These are phyloP conservation scores for Pyrochroa serraticornis DNA, from an alignment of 2,888 invertebrate species.

Conservation along the genomic window DNA sequence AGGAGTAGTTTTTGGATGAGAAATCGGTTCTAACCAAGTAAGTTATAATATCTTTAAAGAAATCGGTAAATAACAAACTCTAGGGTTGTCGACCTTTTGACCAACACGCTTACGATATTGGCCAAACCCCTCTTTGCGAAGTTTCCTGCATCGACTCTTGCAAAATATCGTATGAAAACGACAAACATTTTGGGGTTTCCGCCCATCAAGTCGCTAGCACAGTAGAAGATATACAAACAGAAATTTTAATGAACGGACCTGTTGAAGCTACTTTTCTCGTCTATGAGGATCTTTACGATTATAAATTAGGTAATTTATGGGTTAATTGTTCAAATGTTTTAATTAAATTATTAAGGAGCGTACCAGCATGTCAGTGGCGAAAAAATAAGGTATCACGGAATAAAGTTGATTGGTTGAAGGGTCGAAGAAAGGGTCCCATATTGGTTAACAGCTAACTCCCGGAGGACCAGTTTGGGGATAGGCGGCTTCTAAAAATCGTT, in stretches of 20 bases:
- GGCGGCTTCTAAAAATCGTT: slow-evolving; percentile 87
- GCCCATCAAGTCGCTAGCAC: slow-evolving; percentile 67
- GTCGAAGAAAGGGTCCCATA: slow-evolving; percentile 77
- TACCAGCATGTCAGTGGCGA: slow-evolving; percentile 77
- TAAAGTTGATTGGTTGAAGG: slow-evolving; percentile 90
- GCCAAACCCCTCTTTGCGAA: slow-evolving; percentile 83
- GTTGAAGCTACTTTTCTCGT: slow-evolving; percentile 90
- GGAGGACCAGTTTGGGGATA: slow-evolving; percentile 93
- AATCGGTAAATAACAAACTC: slow-evolving; percentile 25
- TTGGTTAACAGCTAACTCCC: slow-evolving; percentile 92
- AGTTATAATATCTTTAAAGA: neutral
- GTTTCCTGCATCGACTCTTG: slow-evolving; percentile 75
- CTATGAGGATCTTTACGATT: slow-evolving; percentile 81
- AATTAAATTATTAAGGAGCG: slow-evolving; percentile 61
- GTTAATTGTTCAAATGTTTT: slow-evolving; percentile 3
- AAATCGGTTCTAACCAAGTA: slow-evolving; percentile 72
- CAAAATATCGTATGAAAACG: slow-evolving; percentile 70
- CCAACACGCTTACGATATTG: slow-evolving; percentile 88
- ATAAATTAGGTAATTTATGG: slow-evolving; percentile 72
- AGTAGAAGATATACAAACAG: slow-evolving; percentile 76
- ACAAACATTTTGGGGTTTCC: slow-evolving; percentile 76
- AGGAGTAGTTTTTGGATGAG: slow-evolving; percentile 89
- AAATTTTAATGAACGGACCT: slow-evolving; percentile 84
- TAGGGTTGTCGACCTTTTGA: slow-evolving; percentile 87
- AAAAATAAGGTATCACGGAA: slow-evolving; percentile 83